Percentiles rank a stretch among this genome's conserved stretches.
These are phyloP conservation scores for Orycteropus afer DNA, from an alignment of 2,113 vertebrate species.

Conservation along the genomic window DNA sequence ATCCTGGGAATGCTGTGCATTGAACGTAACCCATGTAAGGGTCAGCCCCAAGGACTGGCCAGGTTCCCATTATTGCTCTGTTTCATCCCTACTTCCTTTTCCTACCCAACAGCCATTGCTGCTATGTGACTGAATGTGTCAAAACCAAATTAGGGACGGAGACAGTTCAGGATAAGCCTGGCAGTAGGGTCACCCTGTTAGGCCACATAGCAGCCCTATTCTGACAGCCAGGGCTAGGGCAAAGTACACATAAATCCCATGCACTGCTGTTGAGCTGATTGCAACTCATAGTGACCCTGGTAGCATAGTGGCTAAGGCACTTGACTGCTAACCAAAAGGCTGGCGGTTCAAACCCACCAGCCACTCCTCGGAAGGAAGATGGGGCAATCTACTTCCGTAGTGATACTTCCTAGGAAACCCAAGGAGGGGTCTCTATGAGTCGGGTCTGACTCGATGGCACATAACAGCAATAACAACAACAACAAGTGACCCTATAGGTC, in stretches of 20 bases:
- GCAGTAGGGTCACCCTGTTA: neutral
- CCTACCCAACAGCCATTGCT: neutral
- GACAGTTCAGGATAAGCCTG: neutral
- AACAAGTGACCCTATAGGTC: too few species aligned
- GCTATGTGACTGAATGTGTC: neutral
- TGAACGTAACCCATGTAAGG: neutral
- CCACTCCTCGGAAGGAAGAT: too few species aligned
- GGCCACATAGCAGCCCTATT: neutral
- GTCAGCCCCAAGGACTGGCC: neutral
- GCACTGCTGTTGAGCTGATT: neutral
- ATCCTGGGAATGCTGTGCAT: neutral
- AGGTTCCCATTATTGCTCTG: neutral
- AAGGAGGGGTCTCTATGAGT: too few species aligned
- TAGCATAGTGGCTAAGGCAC: too few species aligned
- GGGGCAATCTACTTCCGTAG: too few species aligned
- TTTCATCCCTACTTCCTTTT: neutral
- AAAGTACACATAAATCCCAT: neutral
- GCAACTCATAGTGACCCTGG: too few species aligned
- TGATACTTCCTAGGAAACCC: too few species aligned
- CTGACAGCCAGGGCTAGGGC: neutral
- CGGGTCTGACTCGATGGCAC: too few species aligned
- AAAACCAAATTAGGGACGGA: neutral
- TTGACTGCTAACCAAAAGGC: too few species aligned
- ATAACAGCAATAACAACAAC: too few species aligned
- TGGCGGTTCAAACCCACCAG: too few species aligned